Conservation (phyloP, 2,888 invertebrate genomes). For the Pristionchus japonicus region DNA sequence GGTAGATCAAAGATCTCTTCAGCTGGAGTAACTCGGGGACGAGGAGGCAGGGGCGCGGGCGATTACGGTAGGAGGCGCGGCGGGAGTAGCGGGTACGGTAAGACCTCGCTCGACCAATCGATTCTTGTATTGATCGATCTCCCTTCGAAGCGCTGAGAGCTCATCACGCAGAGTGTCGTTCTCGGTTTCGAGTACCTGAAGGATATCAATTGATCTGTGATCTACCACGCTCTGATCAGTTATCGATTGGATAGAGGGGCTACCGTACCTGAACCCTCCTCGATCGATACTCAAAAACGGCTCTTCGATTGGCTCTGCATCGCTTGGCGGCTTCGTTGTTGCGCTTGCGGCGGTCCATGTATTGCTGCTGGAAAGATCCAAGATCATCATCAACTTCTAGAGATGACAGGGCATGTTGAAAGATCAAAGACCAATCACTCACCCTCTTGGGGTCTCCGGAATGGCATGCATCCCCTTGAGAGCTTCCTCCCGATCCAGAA, state of each 20-base stretch:
- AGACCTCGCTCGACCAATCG: slow-evolving; percentile 54
- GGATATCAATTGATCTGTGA: not conserved
- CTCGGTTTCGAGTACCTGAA: slow-evolving; percentile 76
- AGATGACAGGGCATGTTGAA: not conserved
- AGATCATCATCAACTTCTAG: not conserved
- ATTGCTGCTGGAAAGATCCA: slow-evolving; percentile 64
- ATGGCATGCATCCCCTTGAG: not conserved
- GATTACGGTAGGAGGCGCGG: not conserved
- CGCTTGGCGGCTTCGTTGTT: slow-evolving; percentile 78
- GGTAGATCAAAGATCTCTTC: not conserved
- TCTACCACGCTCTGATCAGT: not conserved
- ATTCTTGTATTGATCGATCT: slow-evolving; percentile 63
- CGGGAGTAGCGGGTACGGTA: not conserved
- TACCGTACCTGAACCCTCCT: slow-evolving; percentile 70
- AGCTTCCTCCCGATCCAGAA: slow-evolving; percentile 52
- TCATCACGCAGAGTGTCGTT: slow-evolving; percentile 76
- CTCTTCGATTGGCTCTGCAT: slow-evolving; percentile 77
- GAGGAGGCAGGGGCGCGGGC: slow-evolving; percentile 4
- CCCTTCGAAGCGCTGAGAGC: slow-evolving; percentile 73
- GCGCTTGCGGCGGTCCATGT: slow-evolving; percentile 76
- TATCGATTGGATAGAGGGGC: no score
- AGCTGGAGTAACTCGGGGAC: slow-evolving; percentile 26
- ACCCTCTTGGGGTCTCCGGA: slow-evolving; percentile 43
- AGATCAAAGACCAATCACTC: slow-evolving; percentile 15
- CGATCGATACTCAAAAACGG: slow-evolving; percentile 75